A percentile compares a stretch with the other conserved stretches of the same genome.
Evolutionary conservation across 92 coral and sea anemone species (phyloP).

Genomic region (Siderastrea siderea): DNA sequence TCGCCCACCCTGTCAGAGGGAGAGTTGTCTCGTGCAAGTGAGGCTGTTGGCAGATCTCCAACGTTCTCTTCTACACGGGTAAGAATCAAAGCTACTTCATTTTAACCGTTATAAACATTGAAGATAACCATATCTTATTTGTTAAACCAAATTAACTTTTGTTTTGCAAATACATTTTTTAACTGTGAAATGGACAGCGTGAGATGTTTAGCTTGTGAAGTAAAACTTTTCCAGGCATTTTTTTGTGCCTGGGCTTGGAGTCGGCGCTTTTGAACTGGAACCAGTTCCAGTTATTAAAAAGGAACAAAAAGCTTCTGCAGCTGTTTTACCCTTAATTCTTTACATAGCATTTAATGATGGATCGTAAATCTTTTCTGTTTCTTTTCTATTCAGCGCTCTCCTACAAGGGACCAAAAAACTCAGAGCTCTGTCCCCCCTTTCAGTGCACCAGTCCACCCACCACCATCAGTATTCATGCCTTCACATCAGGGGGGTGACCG

Average conservation of each 20-base stretch:
- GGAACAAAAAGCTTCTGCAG: no score
- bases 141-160: no score
- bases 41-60: constrained; percentile 15
- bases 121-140: not conserved
- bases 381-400: constrained; percentile 53
- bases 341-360: no score
- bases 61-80: constrained; percentile 34
- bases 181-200: no score
- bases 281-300: no score
- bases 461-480: constrained; percentile 71
- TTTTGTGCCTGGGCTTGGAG: not conserved
- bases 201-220: no score
- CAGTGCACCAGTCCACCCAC: constrained; percentile 62
- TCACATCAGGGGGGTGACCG: constrained; percentile 84
- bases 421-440: constrained; percentile 54
- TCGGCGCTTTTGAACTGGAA: no score
- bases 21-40: constrained; percentile 62
- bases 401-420: constrained; percentile 40
- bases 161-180: no score
- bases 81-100: not conserved
- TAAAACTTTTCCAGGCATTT: not conserved
- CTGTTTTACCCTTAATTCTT: no score
- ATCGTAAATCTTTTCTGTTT: not conserved
- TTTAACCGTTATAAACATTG: not conserved
- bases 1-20: constrained; percentile 73